Evolutionary conservation across 2,888 invertebrate species (phyloP).

Genomic region (Sinohyriopsis cumingii): DNA sequence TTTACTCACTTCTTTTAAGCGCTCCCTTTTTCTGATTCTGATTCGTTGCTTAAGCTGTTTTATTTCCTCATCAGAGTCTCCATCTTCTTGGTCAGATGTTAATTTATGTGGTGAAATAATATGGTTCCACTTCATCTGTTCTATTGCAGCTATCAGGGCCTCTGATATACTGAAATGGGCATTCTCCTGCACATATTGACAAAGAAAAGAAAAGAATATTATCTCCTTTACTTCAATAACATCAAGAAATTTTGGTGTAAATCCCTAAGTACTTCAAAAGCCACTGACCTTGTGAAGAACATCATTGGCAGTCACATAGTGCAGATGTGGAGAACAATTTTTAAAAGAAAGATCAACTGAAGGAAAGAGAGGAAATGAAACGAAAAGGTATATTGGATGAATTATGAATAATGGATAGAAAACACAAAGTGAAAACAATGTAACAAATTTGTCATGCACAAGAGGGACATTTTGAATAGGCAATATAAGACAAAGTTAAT

Average conservation of each 20-base stretch:
- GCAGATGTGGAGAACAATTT: not conserved
- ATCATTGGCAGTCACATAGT: not conserved
- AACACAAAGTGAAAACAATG: too few relatives aligned
- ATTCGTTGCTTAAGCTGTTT: slow-evolving; percentile 79
- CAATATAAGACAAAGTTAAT: too few relatives aligned
- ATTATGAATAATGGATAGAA: too few relatives aligned
- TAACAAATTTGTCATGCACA: too few relatives aligned
- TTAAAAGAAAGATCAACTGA: not conserved
- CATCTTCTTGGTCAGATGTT: slow-evolving; percentile 64
- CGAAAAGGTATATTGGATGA: not conserved
- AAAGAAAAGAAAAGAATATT: not conserved
- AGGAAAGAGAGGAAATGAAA: not conserved
- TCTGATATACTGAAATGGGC: slow-evolving; percentile 90
- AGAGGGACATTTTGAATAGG: too few relatives aligned
- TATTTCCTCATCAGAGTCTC: slow-evolving; percentile 81
- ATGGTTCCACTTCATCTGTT: slow-evolving; percentile 74
- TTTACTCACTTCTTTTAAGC: slow-evolving; percentile 65
- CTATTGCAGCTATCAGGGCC: slow-evolving; percentile 87
- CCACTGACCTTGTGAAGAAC: not conserved
- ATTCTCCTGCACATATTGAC: slow-evolving; percentile 78
- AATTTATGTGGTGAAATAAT: slow-evolving; percentile 41
- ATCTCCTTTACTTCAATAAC: too few relatives aligned
- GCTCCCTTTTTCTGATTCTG: slow-evolving; percentile 75
- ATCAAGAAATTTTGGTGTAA: too few relatives aligned
- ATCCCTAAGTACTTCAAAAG: too few relatives aligned